A percentile compares a stretch with the other conserved stretches of the same genome.
Conservation (phyloP, 2,113 vertebrate genomes). For the Uria lomvia region DNA sequence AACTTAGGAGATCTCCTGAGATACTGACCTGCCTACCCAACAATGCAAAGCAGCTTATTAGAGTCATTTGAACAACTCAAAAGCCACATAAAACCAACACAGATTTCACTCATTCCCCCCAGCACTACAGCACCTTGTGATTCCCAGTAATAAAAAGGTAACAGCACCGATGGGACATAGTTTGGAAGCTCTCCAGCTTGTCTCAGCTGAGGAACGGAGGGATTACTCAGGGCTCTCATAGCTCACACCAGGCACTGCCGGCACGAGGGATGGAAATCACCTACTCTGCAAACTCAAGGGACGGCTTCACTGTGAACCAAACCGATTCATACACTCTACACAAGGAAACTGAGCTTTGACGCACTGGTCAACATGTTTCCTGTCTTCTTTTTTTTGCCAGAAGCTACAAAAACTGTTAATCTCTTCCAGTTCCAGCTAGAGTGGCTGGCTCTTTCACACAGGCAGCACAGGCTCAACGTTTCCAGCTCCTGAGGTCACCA, state of each 20-base stretch:
- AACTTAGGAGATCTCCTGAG: not conserved
- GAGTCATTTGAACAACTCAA: not conserved
- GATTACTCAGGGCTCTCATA: not conserved
- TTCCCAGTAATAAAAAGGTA: not conserved
- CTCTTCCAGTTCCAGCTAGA: not conserved
- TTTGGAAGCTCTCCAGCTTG: not conserved
- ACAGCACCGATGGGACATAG: not conserved
- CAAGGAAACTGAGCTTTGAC: not conserved
- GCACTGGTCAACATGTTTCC: not conserved
- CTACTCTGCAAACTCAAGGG: not conserved
- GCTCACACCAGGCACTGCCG: not conserved
- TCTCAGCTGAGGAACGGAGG: not conserved
- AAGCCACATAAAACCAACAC: not conserved
- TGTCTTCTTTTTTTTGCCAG: not conserved
- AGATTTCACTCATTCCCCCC: not conserved
- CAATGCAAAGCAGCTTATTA: constrained; percentile 1
- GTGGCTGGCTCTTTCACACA: not conserved
- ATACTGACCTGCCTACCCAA: not conserved
- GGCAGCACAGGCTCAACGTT: not conserved
- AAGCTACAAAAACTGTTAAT: not conserved
- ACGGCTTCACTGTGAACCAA: not conserved
- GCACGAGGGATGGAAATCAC: not conserved
- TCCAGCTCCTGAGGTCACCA: not conserved
- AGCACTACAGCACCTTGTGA: not conserved
- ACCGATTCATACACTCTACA: not conserved